Percentiles rank a stretch among this genome's conserved stretches.
Conservation (phyloP, 35 echinoderm and acorn worm genomes). For the Apostichopus californicus region DNA sequence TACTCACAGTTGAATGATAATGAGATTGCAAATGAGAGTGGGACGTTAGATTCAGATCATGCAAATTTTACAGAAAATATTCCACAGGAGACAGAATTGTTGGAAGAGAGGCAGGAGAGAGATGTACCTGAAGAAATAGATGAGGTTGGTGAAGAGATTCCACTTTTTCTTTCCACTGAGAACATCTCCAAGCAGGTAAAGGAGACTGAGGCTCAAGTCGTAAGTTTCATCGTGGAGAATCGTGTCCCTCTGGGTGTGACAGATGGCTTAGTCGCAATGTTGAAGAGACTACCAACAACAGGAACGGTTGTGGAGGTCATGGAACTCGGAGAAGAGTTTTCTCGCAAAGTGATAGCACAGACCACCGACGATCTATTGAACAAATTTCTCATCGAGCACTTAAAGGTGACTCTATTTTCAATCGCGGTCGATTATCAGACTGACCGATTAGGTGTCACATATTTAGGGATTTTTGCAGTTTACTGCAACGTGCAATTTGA, state of each 20-base stretch:
- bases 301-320: not conserved
- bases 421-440: not conserved
- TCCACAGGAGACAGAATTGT: not conserved
- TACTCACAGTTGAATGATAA: not conserved
- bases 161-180: not conserved
- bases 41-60: no score
- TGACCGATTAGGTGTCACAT: not conserved
- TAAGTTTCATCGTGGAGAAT: slow-evolving; percentile 40
- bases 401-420: slow-evolving; percentile 8
- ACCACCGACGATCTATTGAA: not conserved
- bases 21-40: no score
- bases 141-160: not conserved
- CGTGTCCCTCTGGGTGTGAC: not conserved
- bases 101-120: slow-evolving; percentile 4
- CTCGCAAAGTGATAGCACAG: not conserved
- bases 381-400: not conserved
- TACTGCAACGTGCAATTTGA: not conserved
- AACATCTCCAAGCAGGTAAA: not conserved
- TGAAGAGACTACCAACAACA: slow-evolving; percentile 14
- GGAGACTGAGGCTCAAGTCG: not conserved
- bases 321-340: not conserved
- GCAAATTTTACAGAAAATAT: not conserved
- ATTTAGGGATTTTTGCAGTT: slow-evolving; percentile 22
- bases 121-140: not conserved
- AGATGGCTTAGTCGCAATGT: not conserved